A percentile compares a stretch with the other conserved stretches of the same genome.
phyloP scores from a whole-genome alignment of 2,797 vertebrate species.

The Aplochiton taeniatus region DNA sequence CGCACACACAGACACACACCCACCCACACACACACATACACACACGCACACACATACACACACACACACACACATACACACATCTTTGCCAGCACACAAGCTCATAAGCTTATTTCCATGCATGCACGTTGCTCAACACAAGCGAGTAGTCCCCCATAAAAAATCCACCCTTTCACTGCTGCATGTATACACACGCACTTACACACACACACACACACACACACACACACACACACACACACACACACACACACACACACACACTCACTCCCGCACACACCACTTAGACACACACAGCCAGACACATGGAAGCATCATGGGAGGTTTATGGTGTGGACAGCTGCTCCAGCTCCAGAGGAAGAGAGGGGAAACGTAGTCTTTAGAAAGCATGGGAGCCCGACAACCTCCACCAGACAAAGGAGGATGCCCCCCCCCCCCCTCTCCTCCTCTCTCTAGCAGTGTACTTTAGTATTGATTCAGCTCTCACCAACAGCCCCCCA shows the following conservation, averaged over 20 bases:
- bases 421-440: conserved; percentile 24
- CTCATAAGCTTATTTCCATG: no score
- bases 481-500: conserved; percentile 48
- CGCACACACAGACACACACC: conserved; percentile 5
- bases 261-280: no score
- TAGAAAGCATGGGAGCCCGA: conserved; percentile 47
- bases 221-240: no score
- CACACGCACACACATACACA: conserved; percentile 3
- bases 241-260: no score
- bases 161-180: no score
- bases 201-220: no score
- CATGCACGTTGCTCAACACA: no score
- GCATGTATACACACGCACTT: no score
- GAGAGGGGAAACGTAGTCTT: conserved; percentile 42
- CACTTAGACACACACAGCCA: conserved; percentile 24
- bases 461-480: conserved; percentile 63
- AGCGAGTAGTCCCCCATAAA: no score
- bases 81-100: background rate
- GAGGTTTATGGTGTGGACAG: conserved; percentile 19
- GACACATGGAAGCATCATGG: conserved; percentile 19
- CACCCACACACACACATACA: background rate
- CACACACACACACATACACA: conserved; percentile 7
- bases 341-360: background rate
- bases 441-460: conserved; percentile 8
- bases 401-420: conserved; percentile 48